Evolutionary conservation across 2,888 invertebrate species (phyloP), one percentile per base, ranked within the genome.

Genomic region (Agrypnus murinus): DNA sequence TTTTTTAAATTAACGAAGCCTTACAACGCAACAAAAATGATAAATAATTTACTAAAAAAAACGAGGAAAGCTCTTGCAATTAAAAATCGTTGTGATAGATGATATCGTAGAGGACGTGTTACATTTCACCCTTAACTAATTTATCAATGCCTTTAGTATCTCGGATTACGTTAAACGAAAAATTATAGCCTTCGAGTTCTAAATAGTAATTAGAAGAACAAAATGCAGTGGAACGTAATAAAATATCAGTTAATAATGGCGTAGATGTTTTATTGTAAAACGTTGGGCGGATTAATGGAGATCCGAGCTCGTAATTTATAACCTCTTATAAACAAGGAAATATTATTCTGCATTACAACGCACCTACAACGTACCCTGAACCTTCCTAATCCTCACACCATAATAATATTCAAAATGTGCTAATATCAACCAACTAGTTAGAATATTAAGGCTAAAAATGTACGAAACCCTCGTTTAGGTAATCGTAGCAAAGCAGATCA

Each of bases 141-240:
- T 68, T 68, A 62, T 68, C 62, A 68, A 36, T 55, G 34, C 36
- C 53, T 25, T 25, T 45, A 17, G 43, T 62, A 46, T 45, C 53
- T 68, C 62, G 40, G 53, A 68, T 68, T 62, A 68, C 68, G 36
- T 9, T 55, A 69, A 69, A 69, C 31, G 69, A 69, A 65, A 66
- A 65, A 69, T 69, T 64, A 69, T 53, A 40, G 31, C 65, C 46
- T 36, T 60, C 43, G 12, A 50, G 40, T 59, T 50, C 50, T 59
- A 46, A 46, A 46, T 45, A 34, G 34, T 62, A 64, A 64, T 64
- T 62, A 62, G 62, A 25, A 55, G 59, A 8, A 25, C 46, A 62
- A 40, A 62, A 62, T 48, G 45, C 62, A 48, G 62, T 25, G 40
- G 19, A 43, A 40, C 62, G 62, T 46, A 62, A 62, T 48, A 62